A percentile compares a stretch with the other conserved stretches of the same genome.
Conservation (phyloP, 2,113 vertebrate genomes). For the Eulemur macaco region DNA sequence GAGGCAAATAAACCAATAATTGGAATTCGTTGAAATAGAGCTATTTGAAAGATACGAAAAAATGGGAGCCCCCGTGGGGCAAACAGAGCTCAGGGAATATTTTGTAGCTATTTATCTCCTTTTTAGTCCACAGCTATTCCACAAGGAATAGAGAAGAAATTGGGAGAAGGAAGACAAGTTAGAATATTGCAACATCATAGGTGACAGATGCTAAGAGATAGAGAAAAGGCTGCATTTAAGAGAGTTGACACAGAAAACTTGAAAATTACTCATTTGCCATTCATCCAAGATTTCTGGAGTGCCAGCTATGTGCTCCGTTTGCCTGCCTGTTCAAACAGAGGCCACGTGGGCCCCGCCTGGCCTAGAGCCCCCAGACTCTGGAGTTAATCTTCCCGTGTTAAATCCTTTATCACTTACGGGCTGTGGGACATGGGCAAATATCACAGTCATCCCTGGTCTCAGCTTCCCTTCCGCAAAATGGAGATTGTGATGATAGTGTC, state of each 20-base stretch:
- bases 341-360: fast-evolving
- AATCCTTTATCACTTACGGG: neutral
- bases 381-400: neutral
- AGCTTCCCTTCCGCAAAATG: neutral
- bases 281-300: neutral
- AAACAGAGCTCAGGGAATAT: neutral
- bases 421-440: neutral
- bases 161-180: neutral
- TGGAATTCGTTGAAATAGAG: neutral
- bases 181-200: neutral
- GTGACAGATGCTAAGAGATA: neutral
- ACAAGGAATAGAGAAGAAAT: neutral
- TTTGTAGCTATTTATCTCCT: neutral
- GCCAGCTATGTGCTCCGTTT: fast-evolving
- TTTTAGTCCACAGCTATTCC: neutral
- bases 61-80: neutral
- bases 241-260: neutral
- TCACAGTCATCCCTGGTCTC: neutral
- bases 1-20: neutral
- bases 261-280: neutral
- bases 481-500: neutral
- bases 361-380: fast-evolving
- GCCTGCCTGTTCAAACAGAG: neutral
- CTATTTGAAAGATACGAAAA: neutral
- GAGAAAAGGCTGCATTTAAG: neutral